These are phyloP conservation scores for Monochamus alternatus DNA, from an alignment of 2,888 invertebrate genomes.

Conservation along the genomic window DNA sequence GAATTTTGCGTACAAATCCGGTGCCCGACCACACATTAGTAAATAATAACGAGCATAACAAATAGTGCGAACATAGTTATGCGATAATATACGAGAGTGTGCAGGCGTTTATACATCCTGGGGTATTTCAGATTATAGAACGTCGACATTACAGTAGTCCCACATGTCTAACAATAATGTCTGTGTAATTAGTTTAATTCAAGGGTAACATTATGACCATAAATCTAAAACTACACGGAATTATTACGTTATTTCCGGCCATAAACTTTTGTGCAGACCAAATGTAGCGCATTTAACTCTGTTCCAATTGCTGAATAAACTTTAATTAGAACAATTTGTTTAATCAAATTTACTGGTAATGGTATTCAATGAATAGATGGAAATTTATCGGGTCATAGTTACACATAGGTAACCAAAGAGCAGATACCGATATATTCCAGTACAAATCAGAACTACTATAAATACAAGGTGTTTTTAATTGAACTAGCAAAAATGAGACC, in stretches of 20 bases:
- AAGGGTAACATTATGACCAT: constrained; percentile 50
- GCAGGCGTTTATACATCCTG: constrained; percentile 12
- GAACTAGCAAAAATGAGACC: too few relatives aligned
- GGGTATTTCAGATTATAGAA: constrained; percentile 47
- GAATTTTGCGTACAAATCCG: constrained; percentile 5
- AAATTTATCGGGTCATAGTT: too few relatives aligned
- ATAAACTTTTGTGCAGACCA: constrained; percentile 24
- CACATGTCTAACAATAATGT: constrained; percentile 52
- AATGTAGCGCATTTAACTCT: constrained; percentile 8
- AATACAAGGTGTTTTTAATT: too few relatives aligned
- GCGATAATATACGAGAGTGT: neutral
- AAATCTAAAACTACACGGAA: constrained; percentile 51
- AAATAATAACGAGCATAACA: constrained; percentile 18
- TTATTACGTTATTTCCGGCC: constrained; percentile 37
- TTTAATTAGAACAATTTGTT: neutral
- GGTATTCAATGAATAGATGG: too few relatives aligned
- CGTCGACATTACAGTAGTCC: constrained; percentile 49
- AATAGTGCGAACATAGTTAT: constrained; percentile 25
- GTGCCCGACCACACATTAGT: constrained; percentile 8
- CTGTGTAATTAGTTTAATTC: constrained; percentile 55
- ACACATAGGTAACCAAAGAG: too few relatives aligned
- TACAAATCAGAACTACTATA: too few relatives aligned
- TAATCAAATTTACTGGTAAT: too few relatives aligned
- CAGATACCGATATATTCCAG: too few relatives aligned
- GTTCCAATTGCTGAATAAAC: constrained; percentile 15